Percentiles rank a stretch among this genome's conserved stretches.
phyloP scores from a whole-genome alignment of 92 coral and sea anemone genomes.

The Bergia sp. region DNA sequence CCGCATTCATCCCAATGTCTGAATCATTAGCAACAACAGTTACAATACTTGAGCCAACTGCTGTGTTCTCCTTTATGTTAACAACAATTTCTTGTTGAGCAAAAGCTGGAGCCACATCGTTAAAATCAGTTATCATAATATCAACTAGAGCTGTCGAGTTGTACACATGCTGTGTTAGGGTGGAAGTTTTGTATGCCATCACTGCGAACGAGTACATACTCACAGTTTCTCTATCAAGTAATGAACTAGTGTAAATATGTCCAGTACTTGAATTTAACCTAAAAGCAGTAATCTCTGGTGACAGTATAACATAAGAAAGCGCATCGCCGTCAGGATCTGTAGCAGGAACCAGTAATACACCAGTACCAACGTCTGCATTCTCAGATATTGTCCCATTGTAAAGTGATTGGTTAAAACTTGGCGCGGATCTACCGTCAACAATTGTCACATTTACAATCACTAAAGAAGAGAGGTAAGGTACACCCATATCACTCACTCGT shows the following conservation, averaged over 20 bases:
- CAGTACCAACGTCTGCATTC: slow-evolving; percentile 2
- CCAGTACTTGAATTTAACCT: slow-evolving; percentile 46
- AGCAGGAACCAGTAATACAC: background rate
- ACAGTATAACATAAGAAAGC: background rate
- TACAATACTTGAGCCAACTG: slow-evolving; percentile 30
- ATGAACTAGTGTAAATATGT: background rate
- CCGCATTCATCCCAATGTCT: slow-evolving; percentile 50
- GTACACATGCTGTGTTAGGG: slow-evolving; percentile 46
- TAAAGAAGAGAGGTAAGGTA: slow-evolving; percentile 1
- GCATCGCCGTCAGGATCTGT: slow-evolving; percentile 29
- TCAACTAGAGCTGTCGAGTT: slow-evolving; percentile 29
- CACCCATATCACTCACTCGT: slow-evolving; percentile 28
- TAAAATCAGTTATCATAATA: slow-evolving; percentile 51
- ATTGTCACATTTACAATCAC: background rate
- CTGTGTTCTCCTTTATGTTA: slow-evolving; percentile 47
- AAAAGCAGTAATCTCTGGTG: slow-evolving; percentile 8
- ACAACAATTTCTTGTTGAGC: slow-evolving; percentile 35
- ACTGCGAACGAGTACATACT: slow-evolving; percentile 40
- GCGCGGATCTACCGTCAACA: slow-evolving; percentile 41
- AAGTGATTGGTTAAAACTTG: slow-evolving; percentile 40
- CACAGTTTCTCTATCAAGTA: slow-evolving; percentile 50
- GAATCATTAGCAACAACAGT: slow-evolving; percentile 51
- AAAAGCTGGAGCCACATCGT: slow-evolving; percentile 55
- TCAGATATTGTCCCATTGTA: slow-evolving; percentile 27
- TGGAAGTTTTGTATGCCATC: slow-evolving; percentile 49